These are phyloP conservation scores for Saccostrea glomerata DNA, from an alignment of 1,140 invertebrate species.

Conservation along the genomic window DNA sequence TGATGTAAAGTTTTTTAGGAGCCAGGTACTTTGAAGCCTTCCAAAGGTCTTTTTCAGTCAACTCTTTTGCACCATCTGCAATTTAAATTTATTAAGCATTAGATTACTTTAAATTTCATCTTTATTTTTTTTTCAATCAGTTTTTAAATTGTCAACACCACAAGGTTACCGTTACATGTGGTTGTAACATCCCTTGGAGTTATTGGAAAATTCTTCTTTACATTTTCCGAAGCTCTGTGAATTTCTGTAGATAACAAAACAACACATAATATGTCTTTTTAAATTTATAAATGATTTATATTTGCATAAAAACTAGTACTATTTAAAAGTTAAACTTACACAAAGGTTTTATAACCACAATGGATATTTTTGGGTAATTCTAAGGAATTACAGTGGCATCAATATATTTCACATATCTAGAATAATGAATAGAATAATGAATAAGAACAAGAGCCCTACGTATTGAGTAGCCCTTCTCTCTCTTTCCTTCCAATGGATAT, in stretches of 20 bases:
- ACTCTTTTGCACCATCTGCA: background rate
- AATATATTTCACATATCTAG: background rate
- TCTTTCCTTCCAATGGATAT: background rate
- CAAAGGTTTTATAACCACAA: background rate
- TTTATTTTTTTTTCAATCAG: background rate
- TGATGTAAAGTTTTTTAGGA: background rate
- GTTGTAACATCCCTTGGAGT: too few relatives aligned
- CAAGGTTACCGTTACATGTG: background rate
- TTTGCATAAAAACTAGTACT: background rate
- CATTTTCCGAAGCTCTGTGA: background rate
- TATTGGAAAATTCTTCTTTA: too few relatives aligned
- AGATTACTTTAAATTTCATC: background rate
- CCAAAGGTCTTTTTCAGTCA: background rate
- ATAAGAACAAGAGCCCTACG: too few relatives aligned
- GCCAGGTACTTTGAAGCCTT: background rate
- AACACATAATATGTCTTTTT: background rate
- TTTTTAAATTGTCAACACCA: background rate
- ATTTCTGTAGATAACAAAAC: background rate
- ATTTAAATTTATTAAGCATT: background rate
- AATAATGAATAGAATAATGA: too few relatives aligned
- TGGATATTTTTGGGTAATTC: background rate
- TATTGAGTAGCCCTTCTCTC: background rate
- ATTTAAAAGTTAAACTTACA: background rate
- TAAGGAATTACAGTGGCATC: background rate
- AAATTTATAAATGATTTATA: background rate